Evolutionary conservation across 2,888 invertebrate species (phyloP).

Genomic region (Agonopterix alstromeriana): DNA sequence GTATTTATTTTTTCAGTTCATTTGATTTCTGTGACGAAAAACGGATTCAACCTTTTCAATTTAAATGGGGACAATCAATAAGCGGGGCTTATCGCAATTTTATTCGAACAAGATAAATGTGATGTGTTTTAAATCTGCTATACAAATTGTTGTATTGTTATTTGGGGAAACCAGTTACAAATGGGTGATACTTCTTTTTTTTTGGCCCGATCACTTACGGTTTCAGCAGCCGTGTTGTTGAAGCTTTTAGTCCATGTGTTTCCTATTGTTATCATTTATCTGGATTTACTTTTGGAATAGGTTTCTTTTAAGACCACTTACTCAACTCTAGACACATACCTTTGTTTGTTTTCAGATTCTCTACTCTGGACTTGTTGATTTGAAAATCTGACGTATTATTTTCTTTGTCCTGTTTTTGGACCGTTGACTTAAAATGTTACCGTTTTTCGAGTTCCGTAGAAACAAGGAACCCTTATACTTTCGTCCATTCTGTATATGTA

Average conservation of each 20-base stretch:
- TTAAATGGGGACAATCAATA: slow-evolving; percentile 67
- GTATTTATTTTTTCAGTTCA: slow-evolving; percentile 42
- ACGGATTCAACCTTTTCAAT: slow-evolving; percentile 56
- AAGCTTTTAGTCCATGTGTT: not conserved
- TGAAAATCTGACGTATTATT: too few species aligned
- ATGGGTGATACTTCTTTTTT: slow-evolving; percentile 30
- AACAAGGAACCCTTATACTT: too few species aligned
- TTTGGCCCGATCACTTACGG: slow-evolving; percentile 29
- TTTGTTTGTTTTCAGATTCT: too few species aligned
- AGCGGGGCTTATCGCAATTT: slow-evolving; percentile 57
- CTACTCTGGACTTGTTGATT: too few species aligned
- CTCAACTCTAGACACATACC: too few species aligned
- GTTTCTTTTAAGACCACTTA: too few species aligned
- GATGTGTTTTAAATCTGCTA: slow-evolving; percentile 61
- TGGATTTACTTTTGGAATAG: too few species aligned
- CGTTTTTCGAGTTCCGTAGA: too few species aligned
- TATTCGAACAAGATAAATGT: slow-evolving; percentile 55
- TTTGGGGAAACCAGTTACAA: slow-evolving; percentile 38
- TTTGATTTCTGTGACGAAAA: slow-evolving; percentile 48
- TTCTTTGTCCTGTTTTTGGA: too few species aligned
- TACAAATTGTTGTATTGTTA: slow-evolving; percentile 54
- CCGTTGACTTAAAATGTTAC: too few species aligned
- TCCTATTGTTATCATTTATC: slow-evolving; percentile 2
- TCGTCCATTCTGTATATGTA: too few species aligned
- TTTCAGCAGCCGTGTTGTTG: slow-evolving; percentile 9